Evolutionary conservation across 2,888 invertebrate species (phyloP).

Genomic region (Leptura quadrifasciata): DNA sequence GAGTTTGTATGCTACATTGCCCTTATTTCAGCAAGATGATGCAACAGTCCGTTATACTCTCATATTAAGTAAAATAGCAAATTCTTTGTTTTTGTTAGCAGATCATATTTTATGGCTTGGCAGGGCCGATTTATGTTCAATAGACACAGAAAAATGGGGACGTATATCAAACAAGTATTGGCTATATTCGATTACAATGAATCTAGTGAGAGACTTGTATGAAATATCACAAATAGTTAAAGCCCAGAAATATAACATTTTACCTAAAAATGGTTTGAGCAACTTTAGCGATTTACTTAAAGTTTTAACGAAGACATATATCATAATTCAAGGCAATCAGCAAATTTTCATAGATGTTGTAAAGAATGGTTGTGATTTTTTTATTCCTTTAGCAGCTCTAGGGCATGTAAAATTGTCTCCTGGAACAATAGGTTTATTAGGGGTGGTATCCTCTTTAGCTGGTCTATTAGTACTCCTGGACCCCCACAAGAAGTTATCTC

Average conservation of each 20-base stretch:
- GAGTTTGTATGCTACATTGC: slow-evolving; percentile 84
- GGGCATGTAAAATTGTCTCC: slow-evolving; percentile 87
- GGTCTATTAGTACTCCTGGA: slow-evolving; percentile 86
- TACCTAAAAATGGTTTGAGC: slow-evolving; percentile 57
- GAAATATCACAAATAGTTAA: slow-evolving; percentile 84
- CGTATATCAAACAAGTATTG: slow-evolving; percentile 87
- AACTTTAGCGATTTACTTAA: slow-evolving; percentile 60
- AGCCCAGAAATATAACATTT: slow-evolving; percentile 68
- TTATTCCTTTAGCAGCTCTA: slow-evolving; percentile 88
- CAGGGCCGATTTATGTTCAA: slow-evolving; percentile 80
- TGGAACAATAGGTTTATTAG: slow-evolving; percentile 85
- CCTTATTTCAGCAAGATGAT: slow-evolving; percentile 84
- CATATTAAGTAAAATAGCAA: slow-evolving; percentile 86
- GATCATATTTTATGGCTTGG: slow-evolving; percentile 93
- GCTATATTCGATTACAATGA: slow-evolving; percentile 88
- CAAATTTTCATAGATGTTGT: slow-evolving; percentile 87
- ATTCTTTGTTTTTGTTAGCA: slow-evolving; percentile 86
- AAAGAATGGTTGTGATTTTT: slow-evolving; percentile 91
- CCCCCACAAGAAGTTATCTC: slow-evolving; percentile 86
- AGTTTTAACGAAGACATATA: slow-evolving; percentile 57
- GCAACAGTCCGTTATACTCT: slow-evolving; percentile 82
- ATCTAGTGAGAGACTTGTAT: slow-evolving; percentile 88
- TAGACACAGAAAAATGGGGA: slow-evolving; percentile 87
- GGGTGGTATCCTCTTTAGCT: slow-evolving; percentile 87
- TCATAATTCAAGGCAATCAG: slow-evolving; percentile 74